Evolutionary conservation across 2,888 invertebrate species (phyloP).

Genomic region (Ochropleura plecta): DNA sequence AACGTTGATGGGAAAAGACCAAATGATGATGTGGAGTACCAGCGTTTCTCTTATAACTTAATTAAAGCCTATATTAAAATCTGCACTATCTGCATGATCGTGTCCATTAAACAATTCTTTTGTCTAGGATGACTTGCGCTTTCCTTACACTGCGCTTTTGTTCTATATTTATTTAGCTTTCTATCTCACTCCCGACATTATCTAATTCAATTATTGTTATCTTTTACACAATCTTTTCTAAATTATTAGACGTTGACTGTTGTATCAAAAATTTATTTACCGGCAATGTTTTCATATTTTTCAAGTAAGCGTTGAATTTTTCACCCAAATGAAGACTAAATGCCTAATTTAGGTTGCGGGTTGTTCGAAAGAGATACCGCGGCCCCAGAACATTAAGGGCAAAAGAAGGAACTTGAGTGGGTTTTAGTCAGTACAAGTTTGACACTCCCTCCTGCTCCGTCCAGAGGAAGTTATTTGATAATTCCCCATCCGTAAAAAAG

Average conservation of each 20-base stretch:
- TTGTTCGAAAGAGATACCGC: no score
- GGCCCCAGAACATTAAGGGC: no score
- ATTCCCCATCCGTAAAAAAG: no score
- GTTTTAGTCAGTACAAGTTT: no score
- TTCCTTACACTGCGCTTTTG: slow-evolving; percentile 67
- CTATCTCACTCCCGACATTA: slow-evolving; percentile 61
- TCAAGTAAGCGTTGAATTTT: not conserved
- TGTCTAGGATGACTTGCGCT: slow-evolving; percentile 81
- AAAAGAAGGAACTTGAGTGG: no score
- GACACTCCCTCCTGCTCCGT: no score
- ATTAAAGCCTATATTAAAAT: slow-evolving; percentile 48
- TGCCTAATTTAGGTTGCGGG: not conserved
- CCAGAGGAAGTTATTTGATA: no score
- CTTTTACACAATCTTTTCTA: slow-evolving; percentile 21
- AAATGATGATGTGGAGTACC: not conserved
- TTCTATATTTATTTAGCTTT: slow-evolving; percentile 68
- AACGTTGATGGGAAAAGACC: no score
- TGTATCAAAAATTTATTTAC: not conserved
- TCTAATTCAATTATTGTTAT: slow-evolving; percentile 59
- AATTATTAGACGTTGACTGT: slow-evolving; percentile 1
- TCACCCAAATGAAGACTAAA: not conserved
- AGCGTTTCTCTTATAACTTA: slow-evolving; percentile 62
- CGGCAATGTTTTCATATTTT: not conserved
- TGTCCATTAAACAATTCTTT: slow-evolving; percentile 77
- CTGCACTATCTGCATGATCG: slow-evolving; percentile 70